These are phyloP conservation scores for Agrypnia vestita DNA, from an alignment of 1,140 invertebrate genomes.

Conservation along the genomic window DNA sequence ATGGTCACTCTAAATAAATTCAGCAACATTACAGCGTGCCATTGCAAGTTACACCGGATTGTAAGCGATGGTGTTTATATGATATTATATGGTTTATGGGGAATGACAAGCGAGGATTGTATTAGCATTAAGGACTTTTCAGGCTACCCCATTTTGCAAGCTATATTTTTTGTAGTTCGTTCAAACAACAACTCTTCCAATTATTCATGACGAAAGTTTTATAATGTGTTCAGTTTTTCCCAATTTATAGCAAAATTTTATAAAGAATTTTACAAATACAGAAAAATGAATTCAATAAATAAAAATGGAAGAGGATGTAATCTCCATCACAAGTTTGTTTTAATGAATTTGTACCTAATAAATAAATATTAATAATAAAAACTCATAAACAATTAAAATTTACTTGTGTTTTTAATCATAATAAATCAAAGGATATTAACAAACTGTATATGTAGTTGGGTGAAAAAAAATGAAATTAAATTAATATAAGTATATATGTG, in stretches of 20 bases:
- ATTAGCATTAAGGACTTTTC: conserved; percentile 36
- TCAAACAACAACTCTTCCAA: conserved; percentile 15
- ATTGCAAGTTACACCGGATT: conserved; percentile 7
- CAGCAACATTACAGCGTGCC: conserved; percentile 40
- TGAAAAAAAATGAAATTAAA: too few species aligned
- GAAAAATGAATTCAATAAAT: not conserved
- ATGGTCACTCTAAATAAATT: conserved; percentile 47
- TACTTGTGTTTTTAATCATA: too few species aligned
- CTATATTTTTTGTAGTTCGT: conserved; percentile 8
- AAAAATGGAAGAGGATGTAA: not conserved
- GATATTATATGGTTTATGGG: conserved; percentile 10
- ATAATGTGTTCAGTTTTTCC: not conserved
- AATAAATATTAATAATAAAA: not conserved
- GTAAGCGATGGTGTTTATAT: conserved; percentile 42
- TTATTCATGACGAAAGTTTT: not conserved
- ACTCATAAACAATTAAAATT: too few species aligned
- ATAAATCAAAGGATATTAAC: too few species aligned
- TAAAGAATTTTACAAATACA: too few species aligned
- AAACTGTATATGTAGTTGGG: too few species aligned
- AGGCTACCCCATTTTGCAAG: conserved; percentile 43
- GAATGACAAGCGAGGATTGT: conserved; percentile 36
- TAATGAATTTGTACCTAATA: not conserved
- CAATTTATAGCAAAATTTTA: too few species aligned
- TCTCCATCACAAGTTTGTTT: not conserved
- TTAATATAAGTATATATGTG: too few species aligned